These are phyloP conservation scores for Anastatus disparis DNA, from an alignment of 1,140 invertebrate species.

Conservation along the genomic window DNA sequence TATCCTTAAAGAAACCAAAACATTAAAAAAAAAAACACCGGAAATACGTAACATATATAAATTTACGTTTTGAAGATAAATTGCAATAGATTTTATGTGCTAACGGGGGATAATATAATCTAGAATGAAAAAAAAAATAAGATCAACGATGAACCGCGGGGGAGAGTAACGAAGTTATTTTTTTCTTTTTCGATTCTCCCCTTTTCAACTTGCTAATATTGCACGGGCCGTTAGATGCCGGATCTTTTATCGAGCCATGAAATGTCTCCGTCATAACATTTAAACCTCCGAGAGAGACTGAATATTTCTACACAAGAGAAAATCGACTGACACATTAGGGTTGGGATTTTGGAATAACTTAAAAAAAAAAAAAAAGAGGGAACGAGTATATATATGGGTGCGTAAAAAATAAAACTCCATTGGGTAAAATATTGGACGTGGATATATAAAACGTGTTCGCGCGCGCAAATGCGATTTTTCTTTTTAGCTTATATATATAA, in stretches of 20 bases:
- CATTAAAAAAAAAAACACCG: too few relatives aligned
- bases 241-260: conserved; percentile 61
- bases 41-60: too few relatives aligned
- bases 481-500: neutral
- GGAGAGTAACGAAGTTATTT: conserved; percentile 40
- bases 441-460: neutral
- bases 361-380: too few relatives aligned
- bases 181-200: neutral
- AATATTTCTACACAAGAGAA: neutral
- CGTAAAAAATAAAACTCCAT: too few relatives aligned
- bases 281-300: neutral
- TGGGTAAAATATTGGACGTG: neutral
- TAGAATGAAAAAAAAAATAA: conserved; percentile 40
- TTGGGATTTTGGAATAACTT: too few relatives aligned
- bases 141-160: neutral
- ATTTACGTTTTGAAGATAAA: conserved; percentile 3
- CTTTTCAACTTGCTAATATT: conserved; percentile 55
- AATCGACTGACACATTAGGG: conserved; percentile 16
- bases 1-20: too few relatives aligned
- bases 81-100: too few relatives aligned
- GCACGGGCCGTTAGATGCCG: conserved; percentile 60
- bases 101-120: conserved; percentile 23
- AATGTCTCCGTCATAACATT: conserved; percentile 65
- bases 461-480: conserved; percentile 15
- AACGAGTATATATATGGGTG: too few relatives aligned